phyloP scores from a whole-genome alignment of 2,797 vertebrate genomes.

The Onychomys leucogaster region DNA sequence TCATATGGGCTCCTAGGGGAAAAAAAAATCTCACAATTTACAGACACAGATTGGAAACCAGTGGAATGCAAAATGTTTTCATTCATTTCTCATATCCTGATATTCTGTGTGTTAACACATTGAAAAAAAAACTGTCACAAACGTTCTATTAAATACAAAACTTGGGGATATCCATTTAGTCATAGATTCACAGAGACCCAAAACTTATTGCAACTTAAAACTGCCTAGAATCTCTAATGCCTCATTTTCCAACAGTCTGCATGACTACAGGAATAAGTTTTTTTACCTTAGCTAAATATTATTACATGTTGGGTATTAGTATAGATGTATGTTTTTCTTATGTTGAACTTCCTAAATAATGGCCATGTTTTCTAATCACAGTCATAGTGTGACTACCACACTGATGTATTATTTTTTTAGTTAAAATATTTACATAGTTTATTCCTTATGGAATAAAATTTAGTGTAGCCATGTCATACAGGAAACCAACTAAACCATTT shows the following conservation, averaged over 20 bases:
- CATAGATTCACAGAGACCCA: background rate
- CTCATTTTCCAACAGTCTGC: background rate
- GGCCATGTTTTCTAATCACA: background rate
- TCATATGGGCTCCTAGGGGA: conserved; percentile 59
- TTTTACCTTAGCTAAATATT: background rate
- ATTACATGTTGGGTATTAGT: background rate
- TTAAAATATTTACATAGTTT: background rate
- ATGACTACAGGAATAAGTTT: background rate
- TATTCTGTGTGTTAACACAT: background rate
- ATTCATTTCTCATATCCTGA: conserved; percentile 18
- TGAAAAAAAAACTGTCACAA: background rate
- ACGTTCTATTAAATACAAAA: background rate
- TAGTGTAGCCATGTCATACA: background rate
- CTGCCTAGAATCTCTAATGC: background rate
- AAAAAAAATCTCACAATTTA: background rate
- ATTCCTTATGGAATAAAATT: background rate
- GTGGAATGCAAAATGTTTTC: background rate
- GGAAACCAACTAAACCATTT: background rate
- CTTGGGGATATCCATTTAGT: background rate
- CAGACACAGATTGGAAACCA: background rate
- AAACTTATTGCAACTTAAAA: background rate
- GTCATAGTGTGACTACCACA: background rate
- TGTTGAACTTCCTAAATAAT: background rate
- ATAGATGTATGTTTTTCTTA: background rate
- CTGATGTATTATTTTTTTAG: background rate